Base-by-base conservation (phyloP, 2,888 invertebrate genomes). In the Idaea biselata region DNA sequence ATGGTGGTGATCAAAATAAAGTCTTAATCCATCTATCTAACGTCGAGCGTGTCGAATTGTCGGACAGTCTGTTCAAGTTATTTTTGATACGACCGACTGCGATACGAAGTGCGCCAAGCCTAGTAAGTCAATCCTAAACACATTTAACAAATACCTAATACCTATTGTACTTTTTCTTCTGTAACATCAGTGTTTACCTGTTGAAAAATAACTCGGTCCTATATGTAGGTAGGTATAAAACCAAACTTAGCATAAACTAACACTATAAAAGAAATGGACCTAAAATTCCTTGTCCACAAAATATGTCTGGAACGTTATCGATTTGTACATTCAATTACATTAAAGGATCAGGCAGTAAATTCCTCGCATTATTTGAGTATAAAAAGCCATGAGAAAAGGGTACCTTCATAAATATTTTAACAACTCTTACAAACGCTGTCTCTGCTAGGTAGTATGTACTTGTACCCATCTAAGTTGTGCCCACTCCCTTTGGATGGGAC, bases 321-420 rank as follows among this genome's bases (percentile, higher is more conserved):
- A 81, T 81, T 79, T 74, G 68, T 72, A 79, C 79, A 80, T 84
- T 83, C 84, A 86, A 86, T 86, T 84, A 86, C 84, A 82, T 85
- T 83, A 85, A 74, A 81, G 79, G 82, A 77, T 78, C 80, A 72
- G 72, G 76, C 78, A 80, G 80, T 87, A 86, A 84, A 87, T 86
- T 86, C 81, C 70, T 83, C 78, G 80, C 82, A 84, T 86, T 84
- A 86, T 82, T 82, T 83, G 77, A 72, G 75, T 75, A 78, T 82
- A 86, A 83, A 85, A 83, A 81, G 75, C 77, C 78, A 74, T 72
- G 79, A 78, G 80, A 83, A 83, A 83, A 86, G 82, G 86, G 81
- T 81, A 79, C 64, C 63, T 81, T 84, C 80, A 86, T 88, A 88
- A 87, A 88, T 87, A 87, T 86, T 86, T 85, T 81, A 82, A 79